Base-by-base conservation (phyloP, 2,797 vertebrate species). In the Bovichtus diacanthus region DNA sequence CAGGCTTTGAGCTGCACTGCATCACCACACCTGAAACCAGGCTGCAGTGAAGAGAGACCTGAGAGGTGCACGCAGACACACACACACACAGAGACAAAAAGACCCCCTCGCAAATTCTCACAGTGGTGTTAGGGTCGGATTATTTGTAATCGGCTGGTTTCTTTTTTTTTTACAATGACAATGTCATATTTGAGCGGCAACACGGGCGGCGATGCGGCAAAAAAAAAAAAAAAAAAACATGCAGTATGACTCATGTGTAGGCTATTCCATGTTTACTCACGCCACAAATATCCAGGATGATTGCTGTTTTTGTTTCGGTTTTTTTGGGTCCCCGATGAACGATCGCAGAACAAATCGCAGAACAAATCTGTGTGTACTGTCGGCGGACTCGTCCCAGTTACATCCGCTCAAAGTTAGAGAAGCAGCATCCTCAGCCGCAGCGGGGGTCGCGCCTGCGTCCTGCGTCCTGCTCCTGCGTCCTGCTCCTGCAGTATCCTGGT, bases 391-490 rank as follows among this genome's bases (percentile, higher is more conserved):
- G 65, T 76, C 73, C 77, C 70, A 1, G 43, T 21, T n/a, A 36
- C 43, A 71, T 38, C 44, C 29, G 59, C 59, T 83, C 54, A 80
- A 86, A 87, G 56, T 87, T 78, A 11, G 18, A 66, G 39, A 50
- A 59, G 69, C 76, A 31, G 43, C 82, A 12, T 70, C 69, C 21
- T 75, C 63, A 27, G 60, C 82, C 59, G 84, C 90, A 86, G 85
- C 80, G 43, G 46, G 36, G 71, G 69, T 46, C 86, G 90, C 85
- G 90, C 87, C 83, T 92, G 87, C 84, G 87, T 80, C 87, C 83
- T 92, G 87, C 84, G 87, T 80, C 73, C 80, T 87, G 58, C 63
- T 78, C 46, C n/a, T 15, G 31, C 84, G 87, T 80, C 73, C 80
- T 87, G 58, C 63, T 78, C 46, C n/a, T 15, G 31, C 31, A 10